These are phyloP conservation scores for Callitettix versicolor DNA, from an alignment of 1,140 invertebrate genomes.

Conservation along the genomic window DNA sequence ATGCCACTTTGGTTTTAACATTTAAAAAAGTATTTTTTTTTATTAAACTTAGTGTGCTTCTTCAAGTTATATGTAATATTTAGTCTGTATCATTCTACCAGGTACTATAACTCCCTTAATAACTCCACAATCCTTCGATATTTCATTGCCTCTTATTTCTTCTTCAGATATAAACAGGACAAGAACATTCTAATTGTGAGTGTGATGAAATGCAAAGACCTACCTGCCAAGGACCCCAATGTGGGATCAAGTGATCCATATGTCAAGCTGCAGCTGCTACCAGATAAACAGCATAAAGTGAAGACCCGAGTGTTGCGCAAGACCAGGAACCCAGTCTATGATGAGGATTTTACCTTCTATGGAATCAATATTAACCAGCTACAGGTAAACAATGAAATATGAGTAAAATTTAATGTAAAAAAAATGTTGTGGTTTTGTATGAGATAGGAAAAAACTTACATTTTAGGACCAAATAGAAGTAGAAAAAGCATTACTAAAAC, in stretches of 20 bases:
- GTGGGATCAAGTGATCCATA: slow-evolving; percentile 74
- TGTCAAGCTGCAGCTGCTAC: slow-evolving; percentile 85
- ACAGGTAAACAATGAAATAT: slow-evolving; percentile 34
- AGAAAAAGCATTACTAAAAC: too few species aligned
- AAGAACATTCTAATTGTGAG: slow-evolving; percentile 84
- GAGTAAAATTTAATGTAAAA: neutral
- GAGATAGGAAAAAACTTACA: too few species aligned
- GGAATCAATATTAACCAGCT: slow-evolving; percentile 77
- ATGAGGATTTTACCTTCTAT: slow-evolving; percentile 95
- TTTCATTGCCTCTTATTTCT: too few species aligned
- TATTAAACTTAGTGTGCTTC: too few species aligned
- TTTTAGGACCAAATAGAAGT: too few species aligned
- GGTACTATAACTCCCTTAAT: too few species aligned
- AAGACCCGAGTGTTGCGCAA: slow-evolving; percentile 89
- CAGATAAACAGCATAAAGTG: slow-evolving; percentile 89
- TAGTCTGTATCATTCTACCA: too few species aligned
- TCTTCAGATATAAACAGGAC: slow-evolving; percentile 64
- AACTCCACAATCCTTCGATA: too few species aligned
- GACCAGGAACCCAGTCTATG: slow-evolving; percentile 85
- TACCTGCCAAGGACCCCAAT: slow-evolving; percentile 66
- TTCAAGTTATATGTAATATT: too few species aligned
- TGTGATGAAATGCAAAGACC: slow-evolving; percentile 73
- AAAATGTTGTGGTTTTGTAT: too few species aligned
- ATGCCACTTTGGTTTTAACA: too few species aligned
- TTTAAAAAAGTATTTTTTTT: too few species aligned